Conservation (phyloP, 1,140 invertebrate species). For the Macrotrachela quadricornifera region DNA sequence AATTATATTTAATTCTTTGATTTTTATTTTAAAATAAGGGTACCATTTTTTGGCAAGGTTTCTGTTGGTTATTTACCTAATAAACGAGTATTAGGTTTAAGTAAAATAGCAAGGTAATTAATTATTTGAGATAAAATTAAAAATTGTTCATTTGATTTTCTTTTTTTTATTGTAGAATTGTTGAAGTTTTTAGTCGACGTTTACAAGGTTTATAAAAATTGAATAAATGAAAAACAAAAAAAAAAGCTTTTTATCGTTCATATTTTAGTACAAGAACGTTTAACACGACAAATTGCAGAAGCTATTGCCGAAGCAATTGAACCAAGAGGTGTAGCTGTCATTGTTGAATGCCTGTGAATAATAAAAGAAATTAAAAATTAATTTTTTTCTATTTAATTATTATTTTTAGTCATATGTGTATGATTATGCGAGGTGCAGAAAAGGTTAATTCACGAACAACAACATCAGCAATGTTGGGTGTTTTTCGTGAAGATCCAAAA, state of each 20-base stretch:
- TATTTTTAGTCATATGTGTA: constrained; percentile 71
- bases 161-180: constrained; percentile 46
- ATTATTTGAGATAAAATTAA: neutral
- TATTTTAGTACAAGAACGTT: constrained; percentile 65
- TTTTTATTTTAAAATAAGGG: too few relatives aligned
- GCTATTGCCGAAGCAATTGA: constrained; percentile 87
- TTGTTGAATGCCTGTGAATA: constrained; percentile 44
- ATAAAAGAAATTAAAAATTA: too few relatives aligned
- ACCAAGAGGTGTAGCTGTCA: constrained; percentile 82
- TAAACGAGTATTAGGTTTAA: constrained; percentile 82
- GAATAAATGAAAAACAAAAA: neutral
- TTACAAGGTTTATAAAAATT: constrained; percentile 48
- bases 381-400: too few relatives aligned
- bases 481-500: constrained; percentile 90
- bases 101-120: constrained; percentile 67
- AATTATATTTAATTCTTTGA: too few relatives aligned
- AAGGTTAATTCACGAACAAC: constrained; percentile 97
- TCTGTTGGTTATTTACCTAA: constrained; percentile 95
- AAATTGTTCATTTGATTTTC: constrained; percentile 9
- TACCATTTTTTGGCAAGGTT: constrained; percentile 88
- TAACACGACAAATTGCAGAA: constrained; percentile 91
- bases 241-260: neutral
- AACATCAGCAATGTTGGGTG: constrained; percentile 95
- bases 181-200: constrained; percentile 81
- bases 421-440: constrained; percentile 98